phyloP scores from a whole-genome alignment of 2,888 invertebrate species.

The Plusia festucae region DNA sequence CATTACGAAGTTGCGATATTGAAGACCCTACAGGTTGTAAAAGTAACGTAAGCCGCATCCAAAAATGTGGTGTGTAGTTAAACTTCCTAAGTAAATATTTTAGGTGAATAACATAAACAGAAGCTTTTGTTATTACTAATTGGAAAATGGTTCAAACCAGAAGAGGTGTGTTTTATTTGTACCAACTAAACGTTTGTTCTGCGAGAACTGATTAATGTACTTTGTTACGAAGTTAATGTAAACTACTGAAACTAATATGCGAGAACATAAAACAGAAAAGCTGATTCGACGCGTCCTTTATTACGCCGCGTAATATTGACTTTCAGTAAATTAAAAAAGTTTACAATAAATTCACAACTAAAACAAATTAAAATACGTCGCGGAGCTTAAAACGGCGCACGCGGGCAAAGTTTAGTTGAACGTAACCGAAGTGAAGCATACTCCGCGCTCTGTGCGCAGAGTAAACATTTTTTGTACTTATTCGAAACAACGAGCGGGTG shows the following conservation, averaged over 20 bases:
- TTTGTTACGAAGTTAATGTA: conserved; percentile 14
- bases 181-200: not conserved
- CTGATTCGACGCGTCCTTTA: conserved; percentile 22
- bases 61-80: too few species aligned
- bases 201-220: not conserved
- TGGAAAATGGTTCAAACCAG: not conserved
- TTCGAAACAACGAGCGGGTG: conserved; percentile 60
- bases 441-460: conserved; percentile 39
- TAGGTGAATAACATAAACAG: not conserved
- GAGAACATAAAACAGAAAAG: conserved; percentile 16
- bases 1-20: too few species aligned
- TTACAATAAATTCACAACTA: conserved; percentile 53
- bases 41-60: too few species aligned
- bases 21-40: too few species aligned
- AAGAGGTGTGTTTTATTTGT: conserved; percentile 1
- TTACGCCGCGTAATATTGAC: conserved; percentile 34
- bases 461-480: conserved; percentile 59
- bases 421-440: conserved; percentile 51
- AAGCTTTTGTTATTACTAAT: conserved; percentile 1
- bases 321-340: conserved; percentile 54
- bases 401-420: conserved; percentile 55
- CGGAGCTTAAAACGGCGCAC: conserved; percentile 48
- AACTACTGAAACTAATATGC: conserved; percentile 28
- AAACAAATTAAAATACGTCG: conserved; percentile 61
- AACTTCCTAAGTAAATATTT: not conserved